Base-by-base conservation (phyloP, 1,140 invertebrate genomes). In the Phocides pigmalion region DNA sequence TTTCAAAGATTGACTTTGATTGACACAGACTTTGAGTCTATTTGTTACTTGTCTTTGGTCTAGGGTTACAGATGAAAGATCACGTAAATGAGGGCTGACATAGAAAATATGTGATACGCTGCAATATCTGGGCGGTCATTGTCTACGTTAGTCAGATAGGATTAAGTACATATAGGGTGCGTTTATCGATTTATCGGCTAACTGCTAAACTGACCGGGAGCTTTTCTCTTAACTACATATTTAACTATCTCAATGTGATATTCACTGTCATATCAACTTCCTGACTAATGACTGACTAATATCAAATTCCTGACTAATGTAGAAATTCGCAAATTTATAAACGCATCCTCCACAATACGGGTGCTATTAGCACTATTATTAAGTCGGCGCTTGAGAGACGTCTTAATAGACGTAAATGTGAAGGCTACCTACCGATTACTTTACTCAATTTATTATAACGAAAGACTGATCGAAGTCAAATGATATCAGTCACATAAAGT, bases 391-490 rank as follows among this genome's bases (percentile, higher is more conserved):
- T 56, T 16, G 6, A 50, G 25, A n/a, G n/a, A n/a, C n/a, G n/a
- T 16, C 8, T 25, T 12, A 15, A 56, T 20, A 9, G 20, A 56
- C 12, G 20, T 19, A 56, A 56, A 50, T 22, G 22, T 50, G 47
- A 50, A 42, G 17, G 41, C 17, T 39, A 37, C 53, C 53, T 56
- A 44, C 53, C 53, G 53, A 56, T 20, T 56, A 56, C 15, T 56
- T 56, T 42, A 56, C 19, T 41, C 9, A 41, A 56, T 42, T 56
- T 35, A 56, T 56, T 42, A 28, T 56, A 15, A 22, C 20, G n/a
- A 44, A 56, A 56, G 53, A 56, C 53, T 56, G 53, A 56, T 44
- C 37, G 28, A 42, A 41, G 6, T 25, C 12, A 41, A 25, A 22
- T 42, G 11, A 35, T n/a, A 56, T 42, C 53, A 42, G 53, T 56